These are phyloP conservation scores for Andrena hattorfiana DNA, from an alignment of 2,888 invertebrate species.

Conservation along the genomic window DNA sequence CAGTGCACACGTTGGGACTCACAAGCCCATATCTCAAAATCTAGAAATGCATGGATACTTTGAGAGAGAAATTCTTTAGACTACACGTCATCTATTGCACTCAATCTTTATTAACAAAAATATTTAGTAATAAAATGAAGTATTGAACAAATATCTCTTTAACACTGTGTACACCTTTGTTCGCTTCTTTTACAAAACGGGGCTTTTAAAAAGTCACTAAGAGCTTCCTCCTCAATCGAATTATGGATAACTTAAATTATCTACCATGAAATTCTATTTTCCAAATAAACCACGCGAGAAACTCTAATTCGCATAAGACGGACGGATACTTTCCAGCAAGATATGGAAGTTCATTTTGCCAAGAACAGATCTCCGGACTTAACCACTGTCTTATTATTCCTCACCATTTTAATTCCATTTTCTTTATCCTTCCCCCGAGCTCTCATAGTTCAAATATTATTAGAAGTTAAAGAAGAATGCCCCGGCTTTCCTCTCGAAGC, in stretches of 20 bases:
- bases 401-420: background rate
- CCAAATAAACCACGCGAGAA: background rate
- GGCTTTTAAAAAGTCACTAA: too few species aligned
- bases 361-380: background rate
- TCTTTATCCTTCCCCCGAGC: background rate
- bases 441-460: background rate
- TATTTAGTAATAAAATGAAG: too few species aligned
- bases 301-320: conserved; percentile 5
- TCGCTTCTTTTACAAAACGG: too few species aligned
- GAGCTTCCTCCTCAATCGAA: background rate
- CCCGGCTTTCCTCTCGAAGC: background rate
- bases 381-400: background rate
- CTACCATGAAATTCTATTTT: conserved; percentile 1
- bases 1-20: too few species aligned
- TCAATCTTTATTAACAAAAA: too few species aligned
- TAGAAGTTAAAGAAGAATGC: background rate
- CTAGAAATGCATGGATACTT: too few species aligned
- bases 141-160: too few species aligned
- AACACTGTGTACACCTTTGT: too few species aligned
- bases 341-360: conserved; percentile 12
- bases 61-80: too few species aligned
- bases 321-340: background rate
- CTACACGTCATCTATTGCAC: too few species aligned
- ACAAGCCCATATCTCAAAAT: too few species aligned
- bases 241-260: background rate